Evolutionary conservation across 1,140 invertebrate genomes (phyloP).

Genomic region (Platyura marginata): DNA sequence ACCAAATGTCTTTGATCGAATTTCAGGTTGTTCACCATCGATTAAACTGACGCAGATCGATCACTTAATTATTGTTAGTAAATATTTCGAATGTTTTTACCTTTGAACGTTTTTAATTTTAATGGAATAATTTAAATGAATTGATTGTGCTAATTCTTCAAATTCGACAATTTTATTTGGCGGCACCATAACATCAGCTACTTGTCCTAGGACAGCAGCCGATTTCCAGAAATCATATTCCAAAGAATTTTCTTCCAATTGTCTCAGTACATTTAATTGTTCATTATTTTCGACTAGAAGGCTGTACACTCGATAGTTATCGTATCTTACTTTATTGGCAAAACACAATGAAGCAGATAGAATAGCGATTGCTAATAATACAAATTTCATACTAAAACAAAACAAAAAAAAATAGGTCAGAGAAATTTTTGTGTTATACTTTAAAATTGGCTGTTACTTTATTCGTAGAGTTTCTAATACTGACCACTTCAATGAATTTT

Average conservation of each 20-base stretch:
- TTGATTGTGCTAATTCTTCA: background rate
- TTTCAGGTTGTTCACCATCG: conserved; percentile 6
- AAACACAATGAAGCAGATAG: too few species aligned
- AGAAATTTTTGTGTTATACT: too few species aligned
- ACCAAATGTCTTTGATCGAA: conserved; percentile 8
- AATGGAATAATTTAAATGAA: background rate
- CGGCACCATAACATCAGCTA: background rate
- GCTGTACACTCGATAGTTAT: conserved; percentile 14
- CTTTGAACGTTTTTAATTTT: background rate
- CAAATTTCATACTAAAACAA: too few species aligned
- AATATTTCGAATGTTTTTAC: background rate
- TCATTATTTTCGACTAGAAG: conserved; percentile 10
- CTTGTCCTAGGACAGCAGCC: conserved; percentile 5
- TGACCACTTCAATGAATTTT: too few species aligned
- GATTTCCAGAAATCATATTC: conserved; percentile 1
- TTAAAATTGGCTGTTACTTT: too few species aligned
- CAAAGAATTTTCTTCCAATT: conserved; percentile 6
- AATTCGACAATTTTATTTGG: background rate
- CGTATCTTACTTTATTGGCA: conserved; percentile 8
- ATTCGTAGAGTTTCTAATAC: too few species aligned
- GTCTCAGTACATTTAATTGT: conserved; percentile 12
- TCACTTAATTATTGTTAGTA: background rate
- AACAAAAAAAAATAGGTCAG: too few species aligned
- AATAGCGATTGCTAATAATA: background rate
- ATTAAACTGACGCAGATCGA: background rate